phyloP scores from a whole-genome alignment of 2,888 invertebrate genomes.

The Drosophila lutescens region DNA sequence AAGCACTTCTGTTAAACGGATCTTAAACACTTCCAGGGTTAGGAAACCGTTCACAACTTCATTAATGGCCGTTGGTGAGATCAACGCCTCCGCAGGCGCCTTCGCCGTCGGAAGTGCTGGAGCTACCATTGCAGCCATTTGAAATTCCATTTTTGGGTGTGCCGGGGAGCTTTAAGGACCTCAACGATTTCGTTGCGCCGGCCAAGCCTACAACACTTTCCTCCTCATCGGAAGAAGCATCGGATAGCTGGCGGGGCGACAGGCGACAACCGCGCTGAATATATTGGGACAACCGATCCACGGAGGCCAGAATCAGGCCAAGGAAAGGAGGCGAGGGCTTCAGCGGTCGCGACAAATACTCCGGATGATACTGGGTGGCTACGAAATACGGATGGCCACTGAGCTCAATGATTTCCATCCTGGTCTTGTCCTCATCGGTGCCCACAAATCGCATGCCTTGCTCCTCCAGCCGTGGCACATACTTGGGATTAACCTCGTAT shows the following conservation, averaged over 20 bases:
- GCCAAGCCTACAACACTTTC: slow-evolving; percentile 51
- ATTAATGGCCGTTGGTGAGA: slow-evolving; percentile 30
- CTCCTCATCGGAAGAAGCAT: slow-evolving; percentile 88
- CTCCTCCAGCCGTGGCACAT: slow-evolving; percentile 90
- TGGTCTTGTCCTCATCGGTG: slow-evolving; percentile 90
- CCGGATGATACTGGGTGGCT: slow-evolving; percentile 98
- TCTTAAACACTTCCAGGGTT: slow-evolving; percentile 3
- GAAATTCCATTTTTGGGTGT: slow-evolving; percentile 15
- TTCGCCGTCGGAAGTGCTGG: slow-evolving; percentile 36
- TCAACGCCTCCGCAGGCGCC: slow-evolving; percentile 18
- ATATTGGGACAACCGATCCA: slow-evolving; percentile 90
- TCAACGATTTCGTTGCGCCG: slow-evolving; percentile 37
- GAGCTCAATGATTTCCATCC: slow-evolving; percentile 98
- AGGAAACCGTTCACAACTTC: slow-evolving; percentile 16
- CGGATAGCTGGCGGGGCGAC: slow-evolving; percentile 90
- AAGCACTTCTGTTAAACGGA: not conserved
- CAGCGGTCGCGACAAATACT: slow-evolving; percentile 96
- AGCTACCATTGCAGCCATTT: slow-evolving; percentile 29
- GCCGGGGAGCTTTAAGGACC: slow-evolving; percentile 4
- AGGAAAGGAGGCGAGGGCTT: slow-evolving; percentile 97
- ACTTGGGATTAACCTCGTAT: slow-evolving; percentile 97
- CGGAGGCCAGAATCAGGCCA: slow-evolving; percentile 95
- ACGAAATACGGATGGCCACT: slow-evolving; percentile 96
- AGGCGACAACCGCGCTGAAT: slow-evolving; percentile 90
- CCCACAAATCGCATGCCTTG: slow-evolving; percentile 96